phyloP scores from a whole-genome alignment of 2,113 vertebrate species.

The Gobiocypris rarus region DNA sequence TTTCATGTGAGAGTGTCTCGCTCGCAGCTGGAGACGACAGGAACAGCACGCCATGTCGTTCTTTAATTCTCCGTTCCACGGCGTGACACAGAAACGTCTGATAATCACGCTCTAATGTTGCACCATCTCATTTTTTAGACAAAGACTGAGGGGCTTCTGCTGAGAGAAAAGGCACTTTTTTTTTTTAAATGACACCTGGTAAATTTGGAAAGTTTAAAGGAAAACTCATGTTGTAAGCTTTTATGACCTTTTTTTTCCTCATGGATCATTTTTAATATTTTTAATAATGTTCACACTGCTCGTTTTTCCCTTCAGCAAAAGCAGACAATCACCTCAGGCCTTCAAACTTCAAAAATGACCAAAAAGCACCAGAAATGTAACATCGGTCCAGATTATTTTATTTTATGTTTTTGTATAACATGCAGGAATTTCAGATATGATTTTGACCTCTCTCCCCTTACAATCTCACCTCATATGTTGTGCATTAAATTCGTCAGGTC shows the following conservation, averaged over 20 bases:
- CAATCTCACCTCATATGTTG: not conserved
- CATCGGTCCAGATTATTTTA: not conserved
- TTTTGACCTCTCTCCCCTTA: no score
- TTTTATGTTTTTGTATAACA: no score
- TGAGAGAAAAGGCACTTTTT: not conserved
- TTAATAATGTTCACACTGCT: not conserved
- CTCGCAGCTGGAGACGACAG: conserved; percentile 17
- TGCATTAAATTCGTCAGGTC: not conserved
- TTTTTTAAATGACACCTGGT: not conserved
- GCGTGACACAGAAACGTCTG: conserved; percentile 25
- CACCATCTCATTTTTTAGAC: conserved; percentile 1
- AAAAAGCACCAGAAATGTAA: not conserved
- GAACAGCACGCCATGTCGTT: not conserved
- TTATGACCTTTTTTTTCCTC: no score
- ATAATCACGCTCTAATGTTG: not conserved
- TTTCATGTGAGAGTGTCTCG: not conserved
- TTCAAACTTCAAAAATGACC: not conserved
- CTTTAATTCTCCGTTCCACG: conserved; percentile 7
- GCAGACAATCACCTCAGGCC: not conserved
- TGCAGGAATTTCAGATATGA: no score
- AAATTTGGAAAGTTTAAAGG: not conserved
- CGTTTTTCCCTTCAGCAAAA: not conserved
- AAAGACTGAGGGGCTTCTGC: not conserved
- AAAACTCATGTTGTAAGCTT: not conserved
- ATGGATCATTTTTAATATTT: no score